Conservation (phyloP, 2,797 vertebrate genomes). For the Trachurus trachurus region DNA sequence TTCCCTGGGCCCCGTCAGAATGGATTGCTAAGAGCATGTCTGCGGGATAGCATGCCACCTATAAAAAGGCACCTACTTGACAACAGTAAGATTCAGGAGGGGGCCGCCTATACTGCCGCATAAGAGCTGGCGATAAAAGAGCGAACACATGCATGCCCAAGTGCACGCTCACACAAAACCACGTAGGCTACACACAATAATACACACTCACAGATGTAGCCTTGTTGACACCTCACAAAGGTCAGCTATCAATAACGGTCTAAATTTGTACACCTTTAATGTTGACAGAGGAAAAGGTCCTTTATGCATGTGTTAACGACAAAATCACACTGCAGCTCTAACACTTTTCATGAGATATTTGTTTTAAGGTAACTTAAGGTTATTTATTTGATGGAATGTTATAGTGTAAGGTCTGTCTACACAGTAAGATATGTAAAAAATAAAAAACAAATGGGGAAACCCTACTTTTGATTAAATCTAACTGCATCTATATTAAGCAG, state of each 20-base stretch:
- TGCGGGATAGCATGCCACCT: slow-evolving; percentile 56
- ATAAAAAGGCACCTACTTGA: slow-evolving; percentile 76
- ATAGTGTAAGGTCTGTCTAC: not conserved
- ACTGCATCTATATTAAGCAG: not conserved
- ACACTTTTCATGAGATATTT: not conserved
- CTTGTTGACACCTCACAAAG: slow-evolving; percentile 77
- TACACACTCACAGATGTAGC: slow-evolving; percentile 58
- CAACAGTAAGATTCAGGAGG: slow-evolving; percentile 60
- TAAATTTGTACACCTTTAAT: slow-evolving; percentile 80
- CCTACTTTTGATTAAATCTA: not conserved
- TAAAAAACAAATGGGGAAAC: not conserved
- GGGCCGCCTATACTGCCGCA: slow-evolving; percentile 44
- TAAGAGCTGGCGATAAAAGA: slow-evolving; percentile 71
- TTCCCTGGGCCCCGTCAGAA: slow-evolving; percentile 30
- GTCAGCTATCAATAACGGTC: slow-evolving; percentile 81
- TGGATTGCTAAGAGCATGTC: slow-evolving; percentile 52
- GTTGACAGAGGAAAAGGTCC: slow-evolving; percentile 55
- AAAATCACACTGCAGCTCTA: slow-evolving; percentile 23
- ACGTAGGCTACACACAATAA: not conserved
- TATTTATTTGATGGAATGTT: not conserved
- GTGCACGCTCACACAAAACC: slow-evolving; percentile 36
- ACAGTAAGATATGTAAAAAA: not conserved
- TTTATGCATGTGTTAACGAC: slow-evolving; percentile 29
- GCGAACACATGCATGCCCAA: slow-evolving; percentile 48
- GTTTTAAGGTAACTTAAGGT: not conserved